These are phyloP conservation scores for Corythaeola cristata DNA, from an alignment of 2,113 vertebrate genomes.

Conservation along the genomic window DNA sequence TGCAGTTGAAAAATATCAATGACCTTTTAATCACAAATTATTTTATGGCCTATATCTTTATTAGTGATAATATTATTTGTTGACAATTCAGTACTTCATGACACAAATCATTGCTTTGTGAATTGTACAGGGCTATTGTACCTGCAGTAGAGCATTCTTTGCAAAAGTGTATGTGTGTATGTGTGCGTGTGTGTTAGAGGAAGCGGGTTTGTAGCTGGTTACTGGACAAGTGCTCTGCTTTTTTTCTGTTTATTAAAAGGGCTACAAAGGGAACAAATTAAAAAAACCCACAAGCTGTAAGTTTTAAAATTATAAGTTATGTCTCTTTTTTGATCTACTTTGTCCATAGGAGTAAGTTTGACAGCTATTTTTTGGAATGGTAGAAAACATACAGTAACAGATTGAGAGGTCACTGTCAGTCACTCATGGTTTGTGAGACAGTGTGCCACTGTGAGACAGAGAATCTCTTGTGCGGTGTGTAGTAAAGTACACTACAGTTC, in stretches of 20 bases:
- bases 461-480: neutral
- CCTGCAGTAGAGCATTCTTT: neutral
- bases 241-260: neutral
- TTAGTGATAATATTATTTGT: neutral
- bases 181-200: neutral
- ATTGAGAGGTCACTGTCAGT: neutral
- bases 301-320: neutral
- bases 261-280: neutral
- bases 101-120: neutral
- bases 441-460: neutral
- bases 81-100: neutral
- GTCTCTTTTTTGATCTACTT: neutral
- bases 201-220: neutral
- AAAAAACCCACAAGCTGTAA: neutral
- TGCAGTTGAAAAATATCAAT: neutral
- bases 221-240: neutral
- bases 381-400: neutral
- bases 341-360: neutral
- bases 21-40: neutral
- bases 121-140: neutral
- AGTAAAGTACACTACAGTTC: conserved; percentile 6
- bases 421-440: neutral
- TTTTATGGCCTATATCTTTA: neutral
- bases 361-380: neutral
- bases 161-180: neutral